Conservation (phyloP, 2,888 invertebrate genomes). For the Geophilus truncorum region DNA sequence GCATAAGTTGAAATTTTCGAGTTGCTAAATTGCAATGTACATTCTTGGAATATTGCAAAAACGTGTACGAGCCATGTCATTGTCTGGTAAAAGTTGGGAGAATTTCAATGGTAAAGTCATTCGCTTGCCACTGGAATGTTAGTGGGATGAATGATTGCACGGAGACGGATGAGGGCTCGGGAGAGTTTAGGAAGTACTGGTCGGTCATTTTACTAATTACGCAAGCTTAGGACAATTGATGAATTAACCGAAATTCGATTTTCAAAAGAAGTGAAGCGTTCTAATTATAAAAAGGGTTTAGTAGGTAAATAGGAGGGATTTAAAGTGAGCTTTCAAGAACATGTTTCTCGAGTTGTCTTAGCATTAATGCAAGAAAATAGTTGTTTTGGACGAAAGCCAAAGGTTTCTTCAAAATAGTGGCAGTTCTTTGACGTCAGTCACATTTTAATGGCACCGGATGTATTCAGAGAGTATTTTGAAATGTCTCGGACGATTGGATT, state of each 20-base stretch:
- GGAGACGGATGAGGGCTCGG: neutral
- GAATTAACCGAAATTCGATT: neutral
- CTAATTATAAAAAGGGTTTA: too few relatives aligned
- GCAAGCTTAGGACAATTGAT: neutral
- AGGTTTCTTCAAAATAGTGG: neutral
- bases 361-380: neutral
- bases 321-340: too few relatives aligned
- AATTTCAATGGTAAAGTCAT: constrained; percentile 6
- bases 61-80: neutral
- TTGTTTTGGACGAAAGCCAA: neutral
- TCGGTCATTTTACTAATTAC: neutral
- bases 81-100: neutral
- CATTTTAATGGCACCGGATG: neutral
- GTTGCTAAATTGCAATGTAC: neutral
- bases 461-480: neutral
- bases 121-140: constrained; percentile 8
- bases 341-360: neutral
- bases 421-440: neutral
- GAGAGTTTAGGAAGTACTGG: neutral
- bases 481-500: neutral
- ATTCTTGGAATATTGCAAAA: constrained; percentile 27
- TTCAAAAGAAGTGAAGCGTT: too few relatives aligned
- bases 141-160: neutral
- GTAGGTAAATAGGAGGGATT: too few relatives aligned
- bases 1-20: neutral